Base-by-base conservation (phyloP, 2,888 invertebrate genomes). In the Acronicta alni region DNA sequence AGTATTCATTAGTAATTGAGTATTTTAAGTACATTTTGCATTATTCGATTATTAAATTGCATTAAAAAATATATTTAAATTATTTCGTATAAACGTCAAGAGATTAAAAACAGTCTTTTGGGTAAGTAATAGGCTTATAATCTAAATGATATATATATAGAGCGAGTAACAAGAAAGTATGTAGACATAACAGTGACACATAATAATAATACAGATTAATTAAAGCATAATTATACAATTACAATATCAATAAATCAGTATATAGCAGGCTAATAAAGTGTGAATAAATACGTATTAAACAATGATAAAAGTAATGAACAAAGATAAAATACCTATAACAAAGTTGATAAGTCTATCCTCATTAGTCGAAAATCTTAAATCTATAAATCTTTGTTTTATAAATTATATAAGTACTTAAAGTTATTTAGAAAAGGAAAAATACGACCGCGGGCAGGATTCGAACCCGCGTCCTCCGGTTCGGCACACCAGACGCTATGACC, bases 1-100 rank as follows among this genome's bases (percentile, higher is more conserved):
- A 75, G 67, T 67, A 72, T 65, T 60, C 1, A 42, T 58, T 41
- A 59, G 9, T 49, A 59, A 35, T 37, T 67, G 66, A 76, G 66
- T 76, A 69, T 73, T 63, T 53, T 68, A 64, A 68, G 64, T 73
- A 72, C 46, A 55, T 12, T 46, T 59, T 59, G 53, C 47, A 57
- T 59, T 59, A 35, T 49, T 20, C 7, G 9, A 51, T 51, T n/a
- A 23, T 41, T 37, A 16, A 23, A 16, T 48, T 56, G 55, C 16
- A 44, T 58, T n/a, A 61, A 51, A 58, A 49, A 39, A 47, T 3
- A 12, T 30, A 46, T 39, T 46, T 53, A 46, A n/a, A 55, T 20
- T 8, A 16, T 2, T 39, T 10, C 12, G 17, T 41, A 41, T 41
- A 20, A 12, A 41, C 10, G n/a, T 20, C 12, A 41, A 18, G n/a